Evolutionary conservation across 2,888 invertebrate species (phyloP), one percentile per base, ranked within the genome.

Genomic region (Pollenia amentaria): DNA sequence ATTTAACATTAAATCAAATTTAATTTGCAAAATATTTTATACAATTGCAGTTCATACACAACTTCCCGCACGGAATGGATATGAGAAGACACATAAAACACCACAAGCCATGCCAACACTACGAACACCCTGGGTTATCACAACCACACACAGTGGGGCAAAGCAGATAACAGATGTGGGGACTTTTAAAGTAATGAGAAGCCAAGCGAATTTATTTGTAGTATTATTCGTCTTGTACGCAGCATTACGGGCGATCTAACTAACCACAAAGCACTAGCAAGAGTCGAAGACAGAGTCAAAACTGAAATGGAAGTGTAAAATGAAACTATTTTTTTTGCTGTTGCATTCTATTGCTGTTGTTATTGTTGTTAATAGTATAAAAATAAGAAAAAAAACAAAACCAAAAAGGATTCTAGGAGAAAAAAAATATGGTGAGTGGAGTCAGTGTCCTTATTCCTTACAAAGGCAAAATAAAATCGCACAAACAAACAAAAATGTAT

Each of bases 41-140:
- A 18, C 12, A 64, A 73, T 89, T 85, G 4, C 89, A 93, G 93
- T 91, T 72, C 89, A 92, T 78, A 92, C 93, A 21, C 92, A 92
- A 88, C 89, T 91, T 69, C 92, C 93, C 72, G 87, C 91, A 51
- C 90, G 91, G 10, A 91, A 92, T 86, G 92, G 91, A 57, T 90
- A 91, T 80, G 93, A 93, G 55, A 93, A 91, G 88, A 89, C 89
- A 67, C 90, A 92, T 85, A 92, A 92, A 88, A 90, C 91, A 53
- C 90, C 92, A 73, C 90, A 91, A 42, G 89, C 91, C 11, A 90
- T 91, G 14, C 92, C 93, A 62, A 92, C 93, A 72, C 91, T 91
- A 12, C 90, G 91, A 75, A 91, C 93, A 70, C 91, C 92, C n/a
- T 92, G 93, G 91, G 89, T 91, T 51, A 90, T 92, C 51, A 88